Evolutionary conservation across 2,797 vertebrate genomes (phyloP).

Genomic region (Odontamblyopus rebecca): DNA sequence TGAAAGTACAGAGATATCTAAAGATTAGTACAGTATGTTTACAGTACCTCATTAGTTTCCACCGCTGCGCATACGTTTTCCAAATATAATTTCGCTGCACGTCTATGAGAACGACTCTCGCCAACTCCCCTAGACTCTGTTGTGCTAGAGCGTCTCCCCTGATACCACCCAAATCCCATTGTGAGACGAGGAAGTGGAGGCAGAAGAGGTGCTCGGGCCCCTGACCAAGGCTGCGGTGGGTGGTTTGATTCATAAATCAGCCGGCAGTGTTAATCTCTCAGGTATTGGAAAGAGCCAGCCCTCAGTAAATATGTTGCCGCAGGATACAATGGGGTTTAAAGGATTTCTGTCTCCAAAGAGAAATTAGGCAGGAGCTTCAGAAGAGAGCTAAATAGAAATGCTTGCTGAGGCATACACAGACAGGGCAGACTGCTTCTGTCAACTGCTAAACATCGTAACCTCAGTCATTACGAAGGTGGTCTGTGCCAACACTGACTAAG

Average conservation of each 20-base stretch:
- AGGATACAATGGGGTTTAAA: slow-evolving; percentile 96
- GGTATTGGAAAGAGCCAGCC: slow-evolving; percentile 95
- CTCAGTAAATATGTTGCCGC: slow-evolving; percentile 97
- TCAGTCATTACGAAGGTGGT: slow-evolving; percentile 87
- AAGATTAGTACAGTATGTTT: no score
- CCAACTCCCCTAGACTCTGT: slow-evolving; percentile 9
- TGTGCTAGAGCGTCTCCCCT: slow-evolving; percentile 42
- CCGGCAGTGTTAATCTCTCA: slow-evolving; percentile 91
- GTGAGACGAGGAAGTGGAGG: slow-evolving; percentile 63
- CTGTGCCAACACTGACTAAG: slow-evolving; percentile 69
- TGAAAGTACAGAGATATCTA: no score
- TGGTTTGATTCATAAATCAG: slow-evolving; percentile 98
- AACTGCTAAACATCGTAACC: slow-evolving; percentile 91
- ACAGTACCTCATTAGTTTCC: no score
- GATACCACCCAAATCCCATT: slow-evolving; percentile 70
- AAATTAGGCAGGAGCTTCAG: slow-evolving; percentile 91
- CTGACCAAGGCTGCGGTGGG: slow-evolving; percentile 77
- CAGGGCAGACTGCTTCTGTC: slow-evolving; percentile 85
- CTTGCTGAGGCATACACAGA: slow-evolving; percentile 88
- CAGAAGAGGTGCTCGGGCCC: slow-evolving; percentile 57
- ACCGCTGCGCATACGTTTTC: neutral
- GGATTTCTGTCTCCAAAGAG: slow-evolving; percentile 99
- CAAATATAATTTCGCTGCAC: neutral
- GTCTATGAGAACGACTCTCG: neutral
- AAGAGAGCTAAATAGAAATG: slow-evolving; percentile 96